Conservation (phyloP, 2,888 invertebrate species). For the Phania funesta region DNA sequence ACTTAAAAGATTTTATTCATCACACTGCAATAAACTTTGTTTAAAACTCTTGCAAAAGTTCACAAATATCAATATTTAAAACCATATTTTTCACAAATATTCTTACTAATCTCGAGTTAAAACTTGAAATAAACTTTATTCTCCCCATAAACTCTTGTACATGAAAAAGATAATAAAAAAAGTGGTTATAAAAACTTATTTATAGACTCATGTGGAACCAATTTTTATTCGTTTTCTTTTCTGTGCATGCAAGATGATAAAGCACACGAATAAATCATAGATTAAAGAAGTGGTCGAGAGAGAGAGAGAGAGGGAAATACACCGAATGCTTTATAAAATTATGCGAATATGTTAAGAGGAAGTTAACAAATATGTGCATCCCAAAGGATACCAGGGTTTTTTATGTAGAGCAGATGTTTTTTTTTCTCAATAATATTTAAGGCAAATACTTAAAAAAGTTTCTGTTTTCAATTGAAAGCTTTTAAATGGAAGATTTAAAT, state of each 20-base stretch:
- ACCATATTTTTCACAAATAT: not conserved
- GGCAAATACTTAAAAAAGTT: too few relatives aligned
- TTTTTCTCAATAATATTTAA: too few relatives aligned
- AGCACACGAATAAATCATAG: constrained; percentile 31
- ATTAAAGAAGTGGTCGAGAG: not conserved
- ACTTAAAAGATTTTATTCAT: not conserved
- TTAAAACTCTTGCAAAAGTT: constrained; percentile 2
- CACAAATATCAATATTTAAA: constrained; percentile 4
- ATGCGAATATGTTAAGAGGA: not conserved
- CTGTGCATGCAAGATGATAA: constrained; percentile 28
- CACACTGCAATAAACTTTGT: not conserved
- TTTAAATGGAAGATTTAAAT: too few relatives aligned
- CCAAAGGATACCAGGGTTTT: not conserved
- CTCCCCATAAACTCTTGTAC: not conserved
- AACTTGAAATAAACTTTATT: constrained; percentile 35
- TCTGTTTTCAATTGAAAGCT: too few relatives aligned
- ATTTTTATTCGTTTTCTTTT: not conserved
- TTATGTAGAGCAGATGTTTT: not conserved
- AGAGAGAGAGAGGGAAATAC: not conserved
- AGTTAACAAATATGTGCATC: not conserved
- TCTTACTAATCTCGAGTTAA: constrained; percentile 21
- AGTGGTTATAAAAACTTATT: constrained; percentile 32
- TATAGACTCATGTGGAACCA: constrained; percentile 29
- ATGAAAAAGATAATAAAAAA: constrained; percentile 24
- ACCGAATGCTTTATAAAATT: not conserved